phyloP scores from a whole-genome alignment of 2,113 vertebrate species.

The Anseranas semipalmata region DNA sequence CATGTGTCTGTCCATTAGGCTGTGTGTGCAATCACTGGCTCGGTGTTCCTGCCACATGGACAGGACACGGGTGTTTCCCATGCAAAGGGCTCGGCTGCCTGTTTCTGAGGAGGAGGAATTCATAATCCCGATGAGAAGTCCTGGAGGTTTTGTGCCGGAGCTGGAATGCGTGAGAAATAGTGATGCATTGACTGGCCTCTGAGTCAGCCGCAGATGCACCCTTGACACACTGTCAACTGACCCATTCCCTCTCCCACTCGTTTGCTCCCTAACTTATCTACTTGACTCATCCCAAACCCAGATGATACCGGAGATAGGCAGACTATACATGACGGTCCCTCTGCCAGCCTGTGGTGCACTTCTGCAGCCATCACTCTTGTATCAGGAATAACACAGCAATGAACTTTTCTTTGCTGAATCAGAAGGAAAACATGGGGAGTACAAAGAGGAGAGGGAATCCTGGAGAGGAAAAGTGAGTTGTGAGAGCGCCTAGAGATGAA shows the following conservation, averaged over 20 bases:
- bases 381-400: fast-evolving
- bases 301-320: neutral
- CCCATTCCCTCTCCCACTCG: neutral
- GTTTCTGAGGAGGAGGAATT: neutral
- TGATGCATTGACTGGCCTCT: constrained; percentile 14
- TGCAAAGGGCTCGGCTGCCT: neutral
- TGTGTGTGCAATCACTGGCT: neutral
- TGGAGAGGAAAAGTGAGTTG: neutral
- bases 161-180: neutral
- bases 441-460: neutral
- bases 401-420: neutral
- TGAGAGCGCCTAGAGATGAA: neutral
- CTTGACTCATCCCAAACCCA: constrained; percentile 10
- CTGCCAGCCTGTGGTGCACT: neutral
- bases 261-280: constrained; percentile 11
- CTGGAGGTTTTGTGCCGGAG: neutral
- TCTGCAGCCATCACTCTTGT: neutral
- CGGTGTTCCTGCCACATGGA: neutral
- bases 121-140: neutral
- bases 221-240: neutral
- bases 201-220: neutral
- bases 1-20: fast-evolving
- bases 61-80: neutral
- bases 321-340: neutral
- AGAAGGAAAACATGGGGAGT: neutral